Conservation (phyloP, 2,113 vertebrate genomes). For the Antigone vipio region DNA sequence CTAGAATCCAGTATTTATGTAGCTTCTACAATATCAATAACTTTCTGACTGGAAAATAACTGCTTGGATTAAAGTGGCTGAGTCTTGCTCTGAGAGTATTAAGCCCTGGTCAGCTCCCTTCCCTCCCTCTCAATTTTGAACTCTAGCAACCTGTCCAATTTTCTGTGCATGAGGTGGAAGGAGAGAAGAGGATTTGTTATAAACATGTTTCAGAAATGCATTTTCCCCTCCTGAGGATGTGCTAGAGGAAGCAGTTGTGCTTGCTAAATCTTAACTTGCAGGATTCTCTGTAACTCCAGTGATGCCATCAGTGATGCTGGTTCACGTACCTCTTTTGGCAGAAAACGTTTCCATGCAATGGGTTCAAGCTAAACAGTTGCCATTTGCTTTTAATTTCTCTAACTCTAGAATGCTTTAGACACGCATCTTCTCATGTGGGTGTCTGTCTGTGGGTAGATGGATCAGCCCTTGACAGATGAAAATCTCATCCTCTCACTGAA, state of each 20-base stretch:
- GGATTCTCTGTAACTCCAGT: neutral
- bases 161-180: neutral
- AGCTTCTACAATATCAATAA: neutral
- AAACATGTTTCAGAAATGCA: neutral
- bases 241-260: neutral
- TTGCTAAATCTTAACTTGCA: neutral
- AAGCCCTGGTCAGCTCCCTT: neutral
- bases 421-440: neutral
- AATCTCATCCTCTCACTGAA: neutral
- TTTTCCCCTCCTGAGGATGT: neutral
- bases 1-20: neutral
- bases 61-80: neutral
- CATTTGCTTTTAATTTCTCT: neutral
- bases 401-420: neutral
- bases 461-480: neutral
- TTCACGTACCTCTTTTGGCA: neutral
- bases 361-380: neutral
- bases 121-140: neutral
- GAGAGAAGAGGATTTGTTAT: neutral
- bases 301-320: neutral
- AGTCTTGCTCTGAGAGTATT: neutral
- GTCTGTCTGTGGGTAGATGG: neutral
- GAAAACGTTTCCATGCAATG: neutral
- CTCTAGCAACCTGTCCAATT: neutral
- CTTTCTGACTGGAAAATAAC: constrained; percentile 45